Evolutionary conservation across 2,888 invertebrate genomes (phyloP), one percentile per base, ranked within the genome.

Genomic region (Incurvaria masculella): DNA sequence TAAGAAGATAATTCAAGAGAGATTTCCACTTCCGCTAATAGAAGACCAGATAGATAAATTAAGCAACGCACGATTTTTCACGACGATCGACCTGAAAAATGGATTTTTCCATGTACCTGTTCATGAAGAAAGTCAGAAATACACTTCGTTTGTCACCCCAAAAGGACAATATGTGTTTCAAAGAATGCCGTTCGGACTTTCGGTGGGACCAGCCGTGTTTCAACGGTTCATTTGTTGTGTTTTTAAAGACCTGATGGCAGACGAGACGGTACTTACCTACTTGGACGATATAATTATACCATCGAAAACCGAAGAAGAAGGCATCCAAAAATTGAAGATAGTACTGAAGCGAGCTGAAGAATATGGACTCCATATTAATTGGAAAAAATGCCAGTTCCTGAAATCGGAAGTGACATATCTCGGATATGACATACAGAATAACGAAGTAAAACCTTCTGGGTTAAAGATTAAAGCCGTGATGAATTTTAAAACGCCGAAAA

Each of bases 1-100:
- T 53, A 48, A 51, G 14, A 59, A 61, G 50, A 60, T 65, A 1
- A 47, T 59, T 2, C 63, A 61, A 45, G 65, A 64, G 45, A 49
- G 57, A 33, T 65, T 57, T 51, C 66, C 64, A 2, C 50, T 69
- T 11, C 65, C 68, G 2, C 20, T 65, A 4, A 66, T 66, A 11
- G 64, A 68, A 44, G 62, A 64, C 47, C 55, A 58, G 6, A 52
- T 68, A n/a, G 66, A 42, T 59, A 72, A 59, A 63, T 66, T 72
- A 54, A 53, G 55, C 21, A 27, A 44, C 4, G 51, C 47, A 4
- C 56, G 38, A 48, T 21, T 57, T 1, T 59, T 57, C 45, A 57
- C 55, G 11, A 53, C 52, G 3, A 23, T 55, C 6, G 62, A 65
- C 52, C 45, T 64, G 11, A 61, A 61, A 53, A 59, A 63, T 52